phyloP scores from a whole-genome alignment of 2,113 vertebrate genomes.

The Macroglossus sobrinus region DNA sequence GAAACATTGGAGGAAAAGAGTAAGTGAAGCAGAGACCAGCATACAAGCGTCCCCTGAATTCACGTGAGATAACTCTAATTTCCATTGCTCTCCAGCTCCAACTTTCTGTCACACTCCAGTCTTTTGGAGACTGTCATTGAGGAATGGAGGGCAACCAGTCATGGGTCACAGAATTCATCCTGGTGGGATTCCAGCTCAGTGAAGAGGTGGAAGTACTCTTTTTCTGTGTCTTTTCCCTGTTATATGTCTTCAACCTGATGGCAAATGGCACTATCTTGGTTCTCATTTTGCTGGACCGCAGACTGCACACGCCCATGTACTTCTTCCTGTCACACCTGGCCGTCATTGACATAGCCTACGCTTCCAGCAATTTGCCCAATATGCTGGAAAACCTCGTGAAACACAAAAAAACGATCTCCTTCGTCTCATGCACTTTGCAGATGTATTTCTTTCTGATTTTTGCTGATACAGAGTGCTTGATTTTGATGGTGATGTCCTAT shows the following conservation, averaged over 20 bases:
- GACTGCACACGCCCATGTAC: no score
- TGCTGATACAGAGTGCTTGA: no score
- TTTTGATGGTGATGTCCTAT: no score
- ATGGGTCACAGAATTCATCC: constrained; percentile 39
- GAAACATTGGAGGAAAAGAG: no score
- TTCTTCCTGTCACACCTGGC: no score
- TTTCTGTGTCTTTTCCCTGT: constrained; percentile 45
- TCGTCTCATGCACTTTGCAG: no score
- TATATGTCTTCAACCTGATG: constrained; percentile 1
- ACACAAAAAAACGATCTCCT: no score
- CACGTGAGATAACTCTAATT: background rate
- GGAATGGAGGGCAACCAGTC: background rate
- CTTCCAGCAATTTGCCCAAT: no score
- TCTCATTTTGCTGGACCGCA: background rate
- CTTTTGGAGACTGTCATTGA: background rate
- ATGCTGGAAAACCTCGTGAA: no score
- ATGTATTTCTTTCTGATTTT: no score
- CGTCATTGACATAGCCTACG: no score
- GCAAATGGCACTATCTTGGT: constrained; percentile 40
- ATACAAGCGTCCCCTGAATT: background rate
- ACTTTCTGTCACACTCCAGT: background rate
- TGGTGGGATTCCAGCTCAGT: constrained; percentile 52
- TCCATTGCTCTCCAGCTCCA: background rate
- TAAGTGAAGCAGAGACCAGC: background rate
- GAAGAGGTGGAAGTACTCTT: background rate